phyloP scores from a whole-genome alignment of 2,113 vertebrate genomes.

The Heteronetta atricapilla region DNA sequence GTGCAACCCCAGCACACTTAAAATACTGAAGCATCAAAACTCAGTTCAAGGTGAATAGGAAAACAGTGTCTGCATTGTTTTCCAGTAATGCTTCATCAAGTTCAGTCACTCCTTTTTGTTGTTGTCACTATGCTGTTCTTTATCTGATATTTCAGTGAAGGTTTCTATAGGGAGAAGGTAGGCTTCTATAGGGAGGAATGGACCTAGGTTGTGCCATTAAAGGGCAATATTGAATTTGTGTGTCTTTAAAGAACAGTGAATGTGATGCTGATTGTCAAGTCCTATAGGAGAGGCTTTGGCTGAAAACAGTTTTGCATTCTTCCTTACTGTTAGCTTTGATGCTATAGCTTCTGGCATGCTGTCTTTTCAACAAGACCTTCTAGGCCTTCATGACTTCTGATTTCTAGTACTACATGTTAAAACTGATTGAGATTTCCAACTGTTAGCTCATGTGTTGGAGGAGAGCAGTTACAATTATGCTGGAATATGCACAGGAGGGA shows the following conservation, averaged over 20 bases:
- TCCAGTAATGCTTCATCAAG: neutral
- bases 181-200: neutral
- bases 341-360: neutral
- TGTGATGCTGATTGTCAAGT: neutral
- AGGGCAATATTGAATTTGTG: too few relatives aligned
- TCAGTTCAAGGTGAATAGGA: neutral
- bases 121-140: neutral
- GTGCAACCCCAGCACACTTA: neutral
- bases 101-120: neutral
- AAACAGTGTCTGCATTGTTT: neutral
- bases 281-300: neutral
- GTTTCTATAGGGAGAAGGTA: neutral
- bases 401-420: neutral
- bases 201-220: neutral
- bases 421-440: rapidly evolving
- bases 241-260: neutral
- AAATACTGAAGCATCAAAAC: neutral
- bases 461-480: neutral
- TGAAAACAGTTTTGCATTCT: neutral
- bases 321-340: neutral
- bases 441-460: neutral
- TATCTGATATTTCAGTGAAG: neutral
- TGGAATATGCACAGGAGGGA: neutral
- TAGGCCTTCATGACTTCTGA: rapidly evolving
- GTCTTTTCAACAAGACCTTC: neutral